phyloP scores from a whole-genome alignment of 2,113 vertebrate genomes.

The Coptodon rendalli region DNA sequence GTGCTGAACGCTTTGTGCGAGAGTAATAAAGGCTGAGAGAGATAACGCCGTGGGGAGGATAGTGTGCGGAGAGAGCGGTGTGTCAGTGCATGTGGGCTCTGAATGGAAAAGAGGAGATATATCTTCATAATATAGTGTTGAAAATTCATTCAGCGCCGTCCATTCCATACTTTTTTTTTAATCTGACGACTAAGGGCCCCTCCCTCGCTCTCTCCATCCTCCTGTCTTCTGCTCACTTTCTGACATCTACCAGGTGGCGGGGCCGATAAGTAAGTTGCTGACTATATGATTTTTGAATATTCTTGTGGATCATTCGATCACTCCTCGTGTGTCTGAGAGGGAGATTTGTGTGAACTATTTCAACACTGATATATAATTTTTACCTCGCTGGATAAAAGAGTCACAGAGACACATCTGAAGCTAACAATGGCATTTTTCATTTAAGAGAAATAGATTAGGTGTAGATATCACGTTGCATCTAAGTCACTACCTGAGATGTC shows the following conservation, averaged over 20 bases:
- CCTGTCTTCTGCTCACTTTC: conserved; percentile 4
- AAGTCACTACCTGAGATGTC: background rate
- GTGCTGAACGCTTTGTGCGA: conserved; percentile 36
- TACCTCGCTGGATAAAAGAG: conserved; percentile 7
- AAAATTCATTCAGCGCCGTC: conserved; percentile 53
- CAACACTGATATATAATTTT: conserved; percentile 43
- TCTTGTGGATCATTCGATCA: conserved; percentile 52
- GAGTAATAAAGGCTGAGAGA: conserved; percentile 58
- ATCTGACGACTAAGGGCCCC: conserved; percentile 10
- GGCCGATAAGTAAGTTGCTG: conserved; percentile 52
- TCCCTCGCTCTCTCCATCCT: background rate
- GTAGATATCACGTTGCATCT: background rate
- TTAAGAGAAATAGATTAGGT: background rate
- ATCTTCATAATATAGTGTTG: conserved; percentile 59
- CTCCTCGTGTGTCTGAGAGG: background rate
- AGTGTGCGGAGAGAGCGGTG: conserved; percentile 26
- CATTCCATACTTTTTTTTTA: conserved; percentile 17
- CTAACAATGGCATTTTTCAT: background rate
- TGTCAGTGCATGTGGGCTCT: conserved; percentile 36
- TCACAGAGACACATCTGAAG: background rate
- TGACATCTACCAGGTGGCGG: conserved; percentile 56
- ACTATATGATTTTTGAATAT: conserved; percentile 50
- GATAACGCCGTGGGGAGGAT: conserved; percentile 46
- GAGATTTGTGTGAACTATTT: conserved; percentile 30
- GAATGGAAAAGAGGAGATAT: conserved; percentile 53